Evolutionary conservation across 2,888 invertebrate genomes (phyloP).

Genomic region (Noctua janthe): DNA sequence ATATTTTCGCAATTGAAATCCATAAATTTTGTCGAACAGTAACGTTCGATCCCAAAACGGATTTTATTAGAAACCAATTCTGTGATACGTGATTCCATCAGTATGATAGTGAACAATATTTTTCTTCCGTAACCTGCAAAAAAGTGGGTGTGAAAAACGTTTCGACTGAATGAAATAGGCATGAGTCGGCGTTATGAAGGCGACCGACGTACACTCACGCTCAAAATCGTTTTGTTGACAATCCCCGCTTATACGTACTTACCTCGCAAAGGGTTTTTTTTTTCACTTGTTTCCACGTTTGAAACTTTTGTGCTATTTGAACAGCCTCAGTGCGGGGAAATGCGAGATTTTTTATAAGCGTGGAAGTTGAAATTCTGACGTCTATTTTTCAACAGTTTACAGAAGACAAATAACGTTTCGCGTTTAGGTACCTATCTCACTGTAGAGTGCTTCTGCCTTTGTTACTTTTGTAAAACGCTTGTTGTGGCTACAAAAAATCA

Average conservation of each 20-base stretch:
- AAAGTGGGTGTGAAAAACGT: slow-evolving; percentile 71
- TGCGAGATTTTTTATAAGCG: slow-evolving; percentile 59
- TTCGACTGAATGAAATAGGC: slow-evolving; percentile 73
- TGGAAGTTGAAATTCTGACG: slow-evolving; percentile 52
- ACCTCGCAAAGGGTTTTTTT: slow-evolving; percentile 60
- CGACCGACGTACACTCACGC: slow-evolving; percentile 66
- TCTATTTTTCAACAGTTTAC: slow-evolving; percentile 62
- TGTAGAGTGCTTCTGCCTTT: slow-evolving; percentile 32
- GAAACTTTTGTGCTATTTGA: slow-evolving; percentile 67
- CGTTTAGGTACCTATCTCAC: slow-evolving; percentile 39
- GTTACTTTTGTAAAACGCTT: slow-evolving; percentile 22
- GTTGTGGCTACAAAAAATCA: not conserved
- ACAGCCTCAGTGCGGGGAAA: slow-evolving; percentile 58
- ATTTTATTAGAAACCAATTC: slow-evolving; percentile 60
- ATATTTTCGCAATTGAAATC: slow-evolving; percentile 53
- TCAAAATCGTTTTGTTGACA: slow-evolving; percentile 73
- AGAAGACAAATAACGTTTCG: slow-evolving; percentile 58
- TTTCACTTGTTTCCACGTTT: slow-evolving; percentile 68
- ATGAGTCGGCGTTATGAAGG: slow-evolving; percentile 72
- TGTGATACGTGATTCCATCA: slow-evolving; percentile 65
- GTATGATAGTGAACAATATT: slow-evolving; percentile 63
- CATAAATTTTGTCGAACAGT: slow-evolving; percentile 56
- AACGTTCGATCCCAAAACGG: slow-evolving; percentile 46
- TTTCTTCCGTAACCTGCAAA: slow-evolving; percentile 63
- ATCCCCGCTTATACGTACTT: slow-evolving; percentile 65